Evolutionary conservation across 1,140 invertebrate species (phyloP).

Genomic region (Aphidius gifuensis): DNA sequence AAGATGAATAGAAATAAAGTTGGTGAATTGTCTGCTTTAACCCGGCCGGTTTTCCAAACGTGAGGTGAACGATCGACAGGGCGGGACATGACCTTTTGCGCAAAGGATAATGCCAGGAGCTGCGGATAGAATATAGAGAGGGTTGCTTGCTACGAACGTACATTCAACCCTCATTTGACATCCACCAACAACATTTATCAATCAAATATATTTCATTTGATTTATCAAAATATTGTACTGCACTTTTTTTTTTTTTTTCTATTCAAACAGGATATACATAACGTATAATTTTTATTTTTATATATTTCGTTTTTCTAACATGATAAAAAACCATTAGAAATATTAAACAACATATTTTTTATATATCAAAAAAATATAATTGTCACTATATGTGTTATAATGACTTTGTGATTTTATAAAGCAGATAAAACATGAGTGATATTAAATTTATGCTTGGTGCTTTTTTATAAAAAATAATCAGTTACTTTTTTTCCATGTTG

Average conservation of each 20-base stretch:
- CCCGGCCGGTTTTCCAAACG: conserved; percentile 45
- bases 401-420: too few relatives aligned
- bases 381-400: too few relatives aligned
- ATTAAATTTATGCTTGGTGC: too few relatives aligned
- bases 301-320: neutral
- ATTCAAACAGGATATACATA: neutral
- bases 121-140: conserved; percentile 11
- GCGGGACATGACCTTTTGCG: conserved; percentile 53
- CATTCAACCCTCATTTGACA: conserved; percentile 17
- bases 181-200: conserved; percentile 7
- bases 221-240: too few relatives aligned
- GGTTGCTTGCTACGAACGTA: conserved; percentile 19
- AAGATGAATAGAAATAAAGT: conserved; percentile 16
- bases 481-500: too few relatives aligned
- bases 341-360: too few relatives aligned
- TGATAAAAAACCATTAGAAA: neutral
- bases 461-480: too few relatives aligned
- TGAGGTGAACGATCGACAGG: conserved; percentile 52
- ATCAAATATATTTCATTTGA: neutral
- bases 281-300: neutral
- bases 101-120: conserved; percentile 48
- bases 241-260: too few relatives aligned
- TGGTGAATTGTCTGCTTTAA: conserved; percentile 46
- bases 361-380: too few relatives aligned
- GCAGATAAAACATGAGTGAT: too few relatives aligned